Conservation (phyloP, 2,888 invertebrate species). For the Schizaphis graminum region DNA sequence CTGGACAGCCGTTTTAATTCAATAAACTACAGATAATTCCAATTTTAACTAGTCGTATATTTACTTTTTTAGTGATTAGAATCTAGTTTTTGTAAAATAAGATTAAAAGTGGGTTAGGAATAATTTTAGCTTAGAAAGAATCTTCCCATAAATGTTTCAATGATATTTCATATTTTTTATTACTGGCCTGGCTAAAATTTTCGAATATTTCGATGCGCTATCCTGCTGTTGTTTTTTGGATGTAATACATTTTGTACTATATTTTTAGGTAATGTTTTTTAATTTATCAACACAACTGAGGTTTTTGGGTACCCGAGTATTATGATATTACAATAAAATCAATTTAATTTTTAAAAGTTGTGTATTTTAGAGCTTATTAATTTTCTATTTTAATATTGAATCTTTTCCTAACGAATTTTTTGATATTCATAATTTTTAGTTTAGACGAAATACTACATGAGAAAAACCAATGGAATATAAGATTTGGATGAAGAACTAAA, state of each 20-base stretch:
- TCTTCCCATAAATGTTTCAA: background rate
- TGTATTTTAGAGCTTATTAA: background rate
- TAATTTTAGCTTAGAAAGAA: background rate
- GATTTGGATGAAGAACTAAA: background rate
- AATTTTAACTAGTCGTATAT: background rate
- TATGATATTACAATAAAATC: background rate
- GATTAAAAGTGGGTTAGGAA: background rate
- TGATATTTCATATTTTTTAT: background rate
- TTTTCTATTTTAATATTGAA: background rate
- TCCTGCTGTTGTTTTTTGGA: background rate
- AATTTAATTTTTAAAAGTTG: background rate
- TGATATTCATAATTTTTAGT: background rate
- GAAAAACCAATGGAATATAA: background rate
- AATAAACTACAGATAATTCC: background rate
- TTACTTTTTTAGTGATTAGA: background rate
- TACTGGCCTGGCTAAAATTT: background rate
- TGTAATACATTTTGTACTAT: background rate
- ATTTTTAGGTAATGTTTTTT: background rate
- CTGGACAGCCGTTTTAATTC: background rate
- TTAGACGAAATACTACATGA: background rate
- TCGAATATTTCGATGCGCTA: background rate
- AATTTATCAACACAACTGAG: background rate
- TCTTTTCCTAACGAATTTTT: background rate
- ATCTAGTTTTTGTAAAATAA: background rate
- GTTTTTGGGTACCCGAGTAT: background rate